These are phyloP conservation scores for Batillaria attramentaria DNA, from an alignment of 1,140 invertebrate species.

Conservation along the genomic window DNA sequence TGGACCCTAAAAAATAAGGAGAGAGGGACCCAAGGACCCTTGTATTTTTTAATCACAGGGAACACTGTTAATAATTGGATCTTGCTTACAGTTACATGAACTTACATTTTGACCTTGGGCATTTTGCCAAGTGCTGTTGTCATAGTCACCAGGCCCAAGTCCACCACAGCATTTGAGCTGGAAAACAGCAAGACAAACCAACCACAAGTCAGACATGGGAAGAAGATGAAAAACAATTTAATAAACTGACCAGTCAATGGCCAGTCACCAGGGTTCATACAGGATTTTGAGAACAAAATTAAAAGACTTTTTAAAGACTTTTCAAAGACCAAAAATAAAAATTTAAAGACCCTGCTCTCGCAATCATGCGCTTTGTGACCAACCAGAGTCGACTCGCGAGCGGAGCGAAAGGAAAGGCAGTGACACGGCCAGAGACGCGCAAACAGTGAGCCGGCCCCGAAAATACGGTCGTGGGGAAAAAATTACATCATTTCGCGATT, in stretches of 20 bases:
- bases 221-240: too few species aligned
- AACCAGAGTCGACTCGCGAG: too few species aligned
- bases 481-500: too few species aligned
- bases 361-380: too few species aligned
- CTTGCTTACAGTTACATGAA: not conserved
- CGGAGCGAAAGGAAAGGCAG: too few species aligned
- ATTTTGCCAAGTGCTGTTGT: constrained; percentile 75
- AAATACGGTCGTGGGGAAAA: too few species aligned
- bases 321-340: not conserved
- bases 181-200: constrained; percentile 2
- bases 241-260: not conserved
- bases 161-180: constrained; percentile 90
- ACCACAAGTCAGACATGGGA: too few species aligned
- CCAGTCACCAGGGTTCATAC: not conserved
- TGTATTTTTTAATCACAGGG: not conserved
- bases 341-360: not conserved
- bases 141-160: constrained; percentile 84
- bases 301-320: not conserved
- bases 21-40: not conserved
- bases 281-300: not conserved
- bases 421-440: too few species aligned
- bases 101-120: not conserved
- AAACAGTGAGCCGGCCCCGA: too few species aligned
- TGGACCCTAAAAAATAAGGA: not conserved
- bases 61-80: not conserved